Evolutionary conservation across 2,888 invertebrate species (phyloP), one percentile per base, ranked within the genome.

Genomic region (Piscicola geometra): DNA sequence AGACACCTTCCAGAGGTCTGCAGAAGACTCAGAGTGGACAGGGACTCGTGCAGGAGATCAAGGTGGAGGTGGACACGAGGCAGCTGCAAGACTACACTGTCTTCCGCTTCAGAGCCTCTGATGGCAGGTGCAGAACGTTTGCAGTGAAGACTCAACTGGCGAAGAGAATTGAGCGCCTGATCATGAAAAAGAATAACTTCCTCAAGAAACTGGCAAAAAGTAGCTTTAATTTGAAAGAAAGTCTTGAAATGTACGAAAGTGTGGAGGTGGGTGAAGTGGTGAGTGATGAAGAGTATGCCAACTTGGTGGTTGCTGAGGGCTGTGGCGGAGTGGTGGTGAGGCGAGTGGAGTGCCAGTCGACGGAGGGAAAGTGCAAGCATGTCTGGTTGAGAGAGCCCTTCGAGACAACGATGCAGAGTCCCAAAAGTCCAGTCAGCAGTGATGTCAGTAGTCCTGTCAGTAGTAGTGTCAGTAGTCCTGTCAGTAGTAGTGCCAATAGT

Each of bases 121-220:
- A 32, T 21, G 12, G 60, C 12, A 28, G n/a, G 1, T 15, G 25
- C n/a, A 64, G 1, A 2, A 64, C 64, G 60, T 56, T 18, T 35
- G 35, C 36, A 33, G 64, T 73, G 9, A 73, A 33, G 28, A 64
- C 1, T 15, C 12, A 35, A 0, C 18, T 60, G 28, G 32, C 60
- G 2, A 32, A 64, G 12, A 64, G 36, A 35, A 15, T 73, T 33
- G 56, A 50, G 21, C 28, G 52, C 25, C 35, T 56, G 25, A 56
- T 60, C 15, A 15, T 73, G 2, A 52, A 73, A 33, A 64, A 73
- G 9, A 56, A 73, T 60, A 64, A 52, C 5, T 73, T 73, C 36
- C 33, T 73, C 0, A 73, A 60, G 18, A 73, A 73, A 30, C 36
- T 73, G 18, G 47, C 64, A 1, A 73, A 73, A 60, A 64, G 52